Percentiles rank a stretch among this genome's conserved stretches.
phyloP scores from a whole-genome alignment of 2,113 vertebrate genomes.

The Sprattus sprattus region DNA sequence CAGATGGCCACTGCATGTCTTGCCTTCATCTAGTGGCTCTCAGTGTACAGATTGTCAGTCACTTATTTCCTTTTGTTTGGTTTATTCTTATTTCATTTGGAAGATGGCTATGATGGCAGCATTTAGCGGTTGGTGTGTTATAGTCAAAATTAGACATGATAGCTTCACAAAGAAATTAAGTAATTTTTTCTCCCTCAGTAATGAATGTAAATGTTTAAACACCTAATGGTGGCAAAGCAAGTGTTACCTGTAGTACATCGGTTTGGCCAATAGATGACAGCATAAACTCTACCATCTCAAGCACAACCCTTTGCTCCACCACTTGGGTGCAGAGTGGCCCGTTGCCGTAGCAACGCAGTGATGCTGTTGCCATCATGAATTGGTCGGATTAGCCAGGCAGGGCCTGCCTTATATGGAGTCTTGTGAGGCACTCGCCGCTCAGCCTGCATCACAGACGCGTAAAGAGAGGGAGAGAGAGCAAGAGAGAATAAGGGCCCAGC shows the following conservation, averaged over 20 bases:
- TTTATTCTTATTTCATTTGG: not conserved
- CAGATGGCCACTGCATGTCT: not conserved
- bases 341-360: conserved; percentile 62
- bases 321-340: conserved; percentile 23
- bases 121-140: not conserved
- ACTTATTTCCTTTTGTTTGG: not conserved
- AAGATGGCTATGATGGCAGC: not conserved
- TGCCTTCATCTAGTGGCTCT: not conserved
- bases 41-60: too few relatives aligned
- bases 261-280: conserved; percentile 58
- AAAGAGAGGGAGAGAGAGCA: not conserved
- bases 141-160: not conserved
- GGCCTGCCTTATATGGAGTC: conserved; percentile 57
- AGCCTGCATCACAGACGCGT: conserved; percentile 35
- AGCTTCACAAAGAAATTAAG: not conserved
- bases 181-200: not conserved
- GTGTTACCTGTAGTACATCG: not conserved
- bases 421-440: conserved; percentile 38
- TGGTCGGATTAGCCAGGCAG: not conserved
- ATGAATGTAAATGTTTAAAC: not conserved
- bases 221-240: not conserved
- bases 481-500: not conserved
- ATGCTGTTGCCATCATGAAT: conserved; percentile 48
- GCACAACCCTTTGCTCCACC: not conserved
- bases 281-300: not conserved